Evolutionary conservation across 2,113 vertebrate species (phyloP), one percentile per base, ranked within the genome.

Genomic region (Eulacestoma nigropectus): DNA sequence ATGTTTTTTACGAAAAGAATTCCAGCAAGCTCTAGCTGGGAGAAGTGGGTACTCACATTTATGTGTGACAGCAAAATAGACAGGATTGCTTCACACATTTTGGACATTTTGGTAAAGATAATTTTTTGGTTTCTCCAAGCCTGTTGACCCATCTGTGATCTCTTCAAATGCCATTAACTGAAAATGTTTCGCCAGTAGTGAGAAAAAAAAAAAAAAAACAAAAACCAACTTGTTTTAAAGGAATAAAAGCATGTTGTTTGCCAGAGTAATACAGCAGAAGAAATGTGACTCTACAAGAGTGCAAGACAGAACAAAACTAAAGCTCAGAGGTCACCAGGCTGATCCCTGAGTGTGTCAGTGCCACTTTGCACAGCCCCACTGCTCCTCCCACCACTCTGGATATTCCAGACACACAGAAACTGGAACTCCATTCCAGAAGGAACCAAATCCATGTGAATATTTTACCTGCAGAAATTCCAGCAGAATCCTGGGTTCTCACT

Each of bases 131-230:
- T 94, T 88, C 44, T 93, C 55, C 83, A 64, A 83, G 75, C 49
- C 75, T 90, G 85, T 57, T 88, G 55, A 88, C 84, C 93, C 87
- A 94, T 87, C 93, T 93, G 90, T 55, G 70, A 70, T 87, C 84
- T 68, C 73, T 78, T 82, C 62, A 87, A 78, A 44, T 64, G n/a
- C 42, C 39, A 41, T 79, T 87, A 47, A 82, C 60, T 6, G 7
- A 64, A 88, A 93, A 76, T 44, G 16, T n/a, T 87, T 23, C 17
- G 50, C 20, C 32, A 79, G 10, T 2, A 70, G 32, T 1, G 15
- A 64, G 62, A 1, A 8, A 44, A 41, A 41, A 20, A 10, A 47
- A 47, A 21, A 25, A 41, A 41, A 20, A 10, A 47, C 41, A 21
- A 25, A 18, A 35, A 41, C 3, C 2, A 5, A 8, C 9, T 52